phyloP scores from a whole-genome alignment of 2,113 vertebrate species.

The Smithornis capensis region DNA sequence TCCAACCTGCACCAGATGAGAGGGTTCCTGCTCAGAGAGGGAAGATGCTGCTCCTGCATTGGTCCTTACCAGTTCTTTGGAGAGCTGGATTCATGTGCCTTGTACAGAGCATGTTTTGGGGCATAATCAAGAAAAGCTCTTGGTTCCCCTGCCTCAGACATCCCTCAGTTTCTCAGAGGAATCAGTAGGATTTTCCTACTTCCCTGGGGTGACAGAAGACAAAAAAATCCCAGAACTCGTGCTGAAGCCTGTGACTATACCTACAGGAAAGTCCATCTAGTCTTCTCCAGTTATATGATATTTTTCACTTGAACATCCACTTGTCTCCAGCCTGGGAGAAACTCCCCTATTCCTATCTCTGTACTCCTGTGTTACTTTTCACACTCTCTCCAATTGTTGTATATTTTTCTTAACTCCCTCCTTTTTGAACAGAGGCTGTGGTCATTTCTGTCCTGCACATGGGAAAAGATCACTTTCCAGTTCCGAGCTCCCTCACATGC shows the following conservation, averaged over 20 bases:
- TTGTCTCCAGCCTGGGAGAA: neutral
- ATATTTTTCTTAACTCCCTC: neutral
- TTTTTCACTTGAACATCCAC: neutral
- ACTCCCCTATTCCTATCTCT: neutral
- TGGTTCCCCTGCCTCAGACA: neutral
- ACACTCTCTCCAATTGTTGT: neutral
- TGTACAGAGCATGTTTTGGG: rapidly evolving
- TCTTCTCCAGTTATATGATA: neutral
- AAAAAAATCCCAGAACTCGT: neutral
- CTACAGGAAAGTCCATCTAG: neutral
- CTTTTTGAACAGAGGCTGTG: neutral
- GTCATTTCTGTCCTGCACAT: neutral
- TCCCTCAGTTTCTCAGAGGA: neutral
- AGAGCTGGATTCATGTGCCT: neutral
- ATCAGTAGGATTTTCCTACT: neutral
- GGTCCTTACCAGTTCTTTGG: neutral
- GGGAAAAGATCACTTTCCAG: neutral
- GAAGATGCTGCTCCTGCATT: neutral
- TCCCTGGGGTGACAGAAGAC: neutral
- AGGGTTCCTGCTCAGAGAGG: neutral
- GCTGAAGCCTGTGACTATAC: neutral
- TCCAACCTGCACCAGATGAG: neutral
- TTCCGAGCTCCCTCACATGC: neutral
- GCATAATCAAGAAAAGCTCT: neutral
- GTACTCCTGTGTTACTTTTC: neutral